Percentiles rank a stretch among this genome's conserved stretches.
phyloP scores from a whole-genome alignment of 1,140 invertebrate species.

The Magallana angulata region DNA sequence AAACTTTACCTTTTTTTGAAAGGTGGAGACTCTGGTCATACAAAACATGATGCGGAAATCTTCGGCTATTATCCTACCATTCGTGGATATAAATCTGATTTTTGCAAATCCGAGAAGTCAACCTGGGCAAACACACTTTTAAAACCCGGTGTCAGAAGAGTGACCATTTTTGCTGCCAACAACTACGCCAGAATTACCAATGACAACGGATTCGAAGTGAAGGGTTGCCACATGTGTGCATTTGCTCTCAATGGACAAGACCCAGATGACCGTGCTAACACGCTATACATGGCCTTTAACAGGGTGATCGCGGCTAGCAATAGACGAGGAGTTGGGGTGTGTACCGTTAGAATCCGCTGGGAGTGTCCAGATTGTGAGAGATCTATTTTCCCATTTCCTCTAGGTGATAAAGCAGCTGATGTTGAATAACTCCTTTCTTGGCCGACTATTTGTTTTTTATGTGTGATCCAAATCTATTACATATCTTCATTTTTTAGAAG shows the following conservation, averaged over 20 bases:
- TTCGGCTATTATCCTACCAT: background rate
- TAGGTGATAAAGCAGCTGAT: background rate
- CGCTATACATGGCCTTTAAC: background rate
- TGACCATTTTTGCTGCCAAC: constrained; percentile 11
- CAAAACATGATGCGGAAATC: constrained; percentile 23
- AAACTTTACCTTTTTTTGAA: background rate
- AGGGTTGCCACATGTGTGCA: background rate
- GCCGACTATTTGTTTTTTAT: background rate
- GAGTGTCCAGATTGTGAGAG: constrained; percentile 26
- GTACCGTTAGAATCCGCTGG: background rate
- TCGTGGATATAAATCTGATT: background rate
- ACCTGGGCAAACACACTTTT: background rate
- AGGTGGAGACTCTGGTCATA: background rate
- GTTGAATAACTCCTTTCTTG: background rate
- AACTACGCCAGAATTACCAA: constrained; percentile 12
- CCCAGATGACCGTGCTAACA: background rate
- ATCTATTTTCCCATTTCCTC: background rate
- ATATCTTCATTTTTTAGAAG: background rate
- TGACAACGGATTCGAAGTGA: constrained; percentile 3
- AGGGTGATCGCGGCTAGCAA: background rate
- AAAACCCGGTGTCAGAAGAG: background rate
- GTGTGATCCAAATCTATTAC: background rate
- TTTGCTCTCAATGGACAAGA: constrained; percentile 38
- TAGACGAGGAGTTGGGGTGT: background rate
- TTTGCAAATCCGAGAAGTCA: background rate